phyloP scores from a whole-genome alignment of 1,140 invertebrate species.

The Glomeris maerens region DNA sequence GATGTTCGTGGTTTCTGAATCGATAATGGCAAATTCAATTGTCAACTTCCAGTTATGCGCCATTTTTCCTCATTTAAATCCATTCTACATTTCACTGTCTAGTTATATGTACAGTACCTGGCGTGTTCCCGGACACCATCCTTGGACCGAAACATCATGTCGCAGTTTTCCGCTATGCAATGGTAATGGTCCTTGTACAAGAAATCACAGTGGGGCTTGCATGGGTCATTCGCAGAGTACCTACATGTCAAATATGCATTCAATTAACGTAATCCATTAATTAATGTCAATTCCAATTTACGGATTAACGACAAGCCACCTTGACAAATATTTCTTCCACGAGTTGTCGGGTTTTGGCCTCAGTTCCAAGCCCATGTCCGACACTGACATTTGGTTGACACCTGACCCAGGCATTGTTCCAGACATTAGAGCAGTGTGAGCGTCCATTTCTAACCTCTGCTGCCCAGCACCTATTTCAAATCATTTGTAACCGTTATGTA shows the following conservation, averaged over 20 bases:
- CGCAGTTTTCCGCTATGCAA: slow-evolving; percentile 50
- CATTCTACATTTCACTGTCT: no score
- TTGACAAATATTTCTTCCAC: slow-evolving; percentile 45
- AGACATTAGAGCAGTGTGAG: no score
- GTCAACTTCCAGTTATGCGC: slow-evolving; percentile 6
- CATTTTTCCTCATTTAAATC: slow-evolving; percentile 1
- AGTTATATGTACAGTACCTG: slow-evolving; percentile 30
- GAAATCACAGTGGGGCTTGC: slow-evolving; percentile 50
- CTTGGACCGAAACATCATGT: slow-evolving; percentile 48
- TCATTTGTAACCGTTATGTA: no score
- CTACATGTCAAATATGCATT: no score
- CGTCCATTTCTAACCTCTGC: no score
- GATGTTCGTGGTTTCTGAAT: slow-evolving; percentile 61
- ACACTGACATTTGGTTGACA: no score
- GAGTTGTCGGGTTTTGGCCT: slow-evolving; percentile 33
- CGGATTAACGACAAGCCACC: no score
- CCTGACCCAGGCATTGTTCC: no score
- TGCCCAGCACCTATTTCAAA: no score
- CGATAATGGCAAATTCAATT: slow-evolving; percentile 11
- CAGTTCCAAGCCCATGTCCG: no score
- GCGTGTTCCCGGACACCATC: slow-evolving; percentile 70
- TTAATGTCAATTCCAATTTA: no score
- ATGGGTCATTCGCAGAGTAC: slow-evolving; percentile 39
- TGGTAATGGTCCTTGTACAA: slow-evolving; percentile 63
- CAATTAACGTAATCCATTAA: no score